phyloP scores from a whole-genome alignment of 2,113 vertebrate genomes.

The Craseonycteris thonglongyai region DNA sequence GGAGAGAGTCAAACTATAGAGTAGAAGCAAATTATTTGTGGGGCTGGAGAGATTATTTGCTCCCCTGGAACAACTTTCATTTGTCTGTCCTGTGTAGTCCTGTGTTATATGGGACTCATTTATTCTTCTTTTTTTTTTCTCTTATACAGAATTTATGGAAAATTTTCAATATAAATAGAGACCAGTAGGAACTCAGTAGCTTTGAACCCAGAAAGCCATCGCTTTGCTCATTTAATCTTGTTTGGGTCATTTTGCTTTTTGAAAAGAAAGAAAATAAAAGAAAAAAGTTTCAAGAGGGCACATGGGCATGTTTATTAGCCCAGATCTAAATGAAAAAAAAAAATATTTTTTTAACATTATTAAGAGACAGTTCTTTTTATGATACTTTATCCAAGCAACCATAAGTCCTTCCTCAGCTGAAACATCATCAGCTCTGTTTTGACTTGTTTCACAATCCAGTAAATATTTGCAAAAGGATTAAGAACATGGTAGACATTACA shows the following conservation, averaged over 20 bases:
- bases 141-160: background rate
- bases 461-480: constrained; percentile 40
- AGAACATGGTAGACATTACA: background rate
- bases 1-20: background rate
- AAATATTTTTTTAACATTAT: background rate
- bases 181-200: background rate
- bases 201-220: background rate
- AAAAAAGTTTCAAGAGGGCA: background rate
- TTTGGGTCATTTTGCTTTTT: background rate
- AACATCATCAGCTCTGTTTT: background rate
- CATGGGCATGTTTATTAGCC: background rate
- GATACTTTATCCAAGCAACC: background rate
- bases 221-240: background rate
- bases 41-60: background rate
- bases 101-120: background rate
- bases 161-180: background rate
- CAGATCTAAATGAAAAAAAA: background rate
- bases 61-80: background rate
- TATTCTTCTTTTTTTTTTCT: background rate
- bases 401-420: background rate
- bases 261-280: background rate
- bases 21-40: constrained; percentile 27
- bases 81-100: background rate
- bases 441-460: constrained; percentile 7
- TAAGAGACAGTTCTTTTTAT: background rate